Conservation (phyloP, 2,888 invertebrate genomes). For the Apamea anceps region DNA sequence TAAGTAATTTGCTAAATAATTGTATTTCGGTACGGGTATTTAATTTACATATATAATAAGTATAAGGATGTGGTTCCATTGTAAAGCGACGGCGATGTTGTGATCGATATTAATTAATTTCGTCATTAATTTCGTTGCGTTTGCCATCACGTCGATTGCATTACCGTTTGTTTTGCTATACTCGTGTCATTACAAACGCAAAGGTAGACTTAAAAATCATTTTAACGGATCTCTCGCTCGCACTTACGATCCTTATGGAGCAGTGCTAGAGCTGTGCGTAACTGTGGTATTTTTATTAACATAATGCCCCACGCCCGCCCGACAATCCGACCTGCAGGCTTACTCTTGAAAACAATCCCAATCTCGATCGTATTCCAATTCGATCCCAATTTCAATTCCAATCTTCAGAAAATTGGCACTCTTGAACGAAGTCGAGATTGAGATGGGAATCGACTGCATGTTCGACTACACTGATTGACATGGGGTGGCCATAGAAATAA, state of each 20-base stretch:
- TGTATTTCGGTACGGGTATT: not conserved
- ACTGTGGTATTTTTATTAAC: not conserved
- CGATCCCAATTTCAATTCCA: too few species aligned
- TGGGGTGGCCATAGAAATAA: too few species aligned
- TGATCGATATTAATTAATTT: too few species aligned
- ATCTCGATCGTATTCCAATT: too few species aligned
- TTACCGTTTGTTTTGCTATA: not conserved
- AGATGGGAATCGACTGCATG: too few species aligned
- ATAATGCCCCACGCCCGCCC: too few species aligned
- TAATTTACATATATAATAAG: constrained; percentile 14
- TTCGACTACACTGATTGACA: too few species aligned
- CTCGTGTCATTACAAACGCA: not conserved
- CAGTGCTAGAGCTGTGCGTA: not conserved
- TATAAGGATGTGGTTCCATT: not conserved
- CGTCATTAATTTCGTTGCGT: too few species aligned
- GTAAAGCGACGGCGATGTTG: not conserved
- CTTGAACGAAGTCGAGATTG: too few species aligned
- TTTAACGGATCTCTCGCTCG: not conserved
- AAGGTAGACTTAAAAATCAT: not conserved
- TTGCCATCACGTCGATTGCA: not conserved
- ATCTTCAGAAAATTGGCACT: too few species aligned
- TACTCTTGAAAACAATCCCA: too few species aligned
- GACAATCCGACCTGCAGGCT: too few species aligned
- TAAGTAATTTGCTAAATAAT: constrained; percentile 21
- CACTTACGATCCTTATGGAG: not conserved